Evolutionary conservation across 1,140 invertebrate species (phyloP), one percentile per base, ranked within the genome.

Genomic region (Sarcophaga bullata): DNA sequence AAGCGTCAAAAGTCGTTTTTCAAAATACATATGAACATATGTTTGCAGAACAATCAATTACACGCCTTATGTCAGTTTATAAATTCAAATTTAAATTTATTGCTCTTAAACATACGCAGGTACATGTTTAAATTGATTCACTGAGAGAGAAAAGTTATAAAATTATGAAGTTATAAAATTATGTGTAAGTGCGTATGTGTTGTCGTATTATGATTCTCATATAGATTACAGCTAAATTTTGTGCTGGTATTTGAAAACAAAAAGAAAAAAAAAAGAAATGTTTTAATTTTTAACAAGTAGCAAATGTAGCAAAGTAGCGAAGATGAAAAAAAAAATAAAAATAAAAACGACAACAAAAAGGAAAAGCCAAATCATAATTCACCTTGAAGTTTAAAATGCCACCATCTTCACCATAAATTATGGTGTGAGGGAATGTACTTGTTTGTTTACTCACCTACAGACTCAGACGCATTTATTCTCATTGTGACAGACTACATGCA

Each of bases 351-450:
- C 17, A 25, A 68, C 17, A 68, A n/a, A n/a, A 58, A 3, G 13
- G 19, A 68, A 62, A 68, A 68, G 62, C 9, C 17, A 68, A 25
- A 68, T 19, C 62, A 68, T 68, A 19, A 68, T 68, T 68, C 62
- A 68, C 62, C 62, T 68, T 58, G 54, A 58, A 58, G 54, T 58
- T 68, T 68, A 68, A 68, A 68, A 15, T 68, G n/a, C 8, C 62
- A 17, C 62, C 15, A 68, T 17, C 62, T 8, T 17, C 17, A 17
- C 62, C 54, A 19, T 8, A 19, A 68, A n/a, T 37, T 37, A 37
- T 37, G 25, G 25, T 37, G 25, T 37, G 6, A n/a, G 62, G n/a
- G 13, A 58, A n/a, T 58, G n/a, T 58, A 58, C 54, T 58, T n/a
- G 54, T 58, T 58, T 58, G 15, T 58, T n/a, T 58, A 58, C 54